These are phyloP conservation scores for Enhydra lutris DNA, from an alignment of 2,113 vertebrate genomes.

Conservation along the genomic window DNA sequence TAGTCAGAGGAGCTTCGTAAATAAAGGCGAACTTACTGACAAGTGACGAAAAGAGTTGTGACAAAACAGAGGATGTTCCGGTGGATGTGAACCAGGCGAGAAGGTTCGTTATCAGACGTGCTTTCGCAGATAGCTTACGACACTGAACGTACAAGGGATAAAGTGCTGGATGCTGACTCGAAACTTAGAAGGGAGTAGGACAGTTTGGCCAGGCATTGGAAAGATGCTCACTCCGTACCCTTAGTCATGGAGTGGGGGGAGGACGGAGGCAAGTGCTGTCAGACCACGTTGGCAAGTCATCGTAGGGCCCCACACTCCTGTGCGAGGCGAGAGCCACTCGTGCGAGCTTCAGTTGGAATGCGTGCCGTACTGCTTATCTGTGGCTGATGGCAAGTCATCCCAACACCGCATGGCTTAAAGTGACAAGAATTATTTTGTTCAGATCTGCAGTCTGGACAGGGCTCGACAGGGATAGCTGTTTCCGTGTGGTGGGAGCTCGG, in stretches of 20 bases:
- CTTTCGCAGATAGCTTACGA: neutral
- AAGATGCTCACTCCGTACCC: neutral
- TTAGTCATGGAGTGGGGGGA: too few species aligned
- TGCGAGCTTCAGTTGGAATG: neutral
- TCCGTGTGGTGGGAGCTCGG: neutral
- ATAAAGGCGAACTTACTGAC: neutral
- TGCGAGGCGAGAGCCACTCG: neutral
- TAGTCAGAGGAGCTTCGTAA: neutral
- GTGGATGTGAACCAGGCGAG: neutral
- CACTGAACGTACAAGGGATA: neutral
- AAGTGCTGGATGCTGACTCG: neutral
- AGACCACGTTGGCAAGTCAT: neutral
- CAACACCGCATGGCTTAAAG: neutral
- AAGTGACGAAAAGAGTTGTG: neutral
- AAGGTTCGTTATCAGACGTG: too few species aligned
- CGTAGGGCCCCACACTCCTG: neutral
- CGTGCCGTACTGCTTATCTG: neutral
- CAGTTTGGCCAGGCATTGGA: neutral
- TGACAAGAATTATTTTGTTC: neutral
- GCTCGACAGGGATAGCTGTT: neutral
- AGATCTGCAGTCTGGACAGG: neutral
- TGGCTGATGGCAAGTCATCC: neutral
- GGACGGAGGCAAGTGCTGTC: neutral
- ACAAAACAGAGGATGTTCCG: neutral
- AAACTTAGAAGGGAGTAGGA: neutral